phyloP scores from a whole-genome alignment of 2,888 invertebrate species.

The Sepioteuthis lessoniana region DNA sequence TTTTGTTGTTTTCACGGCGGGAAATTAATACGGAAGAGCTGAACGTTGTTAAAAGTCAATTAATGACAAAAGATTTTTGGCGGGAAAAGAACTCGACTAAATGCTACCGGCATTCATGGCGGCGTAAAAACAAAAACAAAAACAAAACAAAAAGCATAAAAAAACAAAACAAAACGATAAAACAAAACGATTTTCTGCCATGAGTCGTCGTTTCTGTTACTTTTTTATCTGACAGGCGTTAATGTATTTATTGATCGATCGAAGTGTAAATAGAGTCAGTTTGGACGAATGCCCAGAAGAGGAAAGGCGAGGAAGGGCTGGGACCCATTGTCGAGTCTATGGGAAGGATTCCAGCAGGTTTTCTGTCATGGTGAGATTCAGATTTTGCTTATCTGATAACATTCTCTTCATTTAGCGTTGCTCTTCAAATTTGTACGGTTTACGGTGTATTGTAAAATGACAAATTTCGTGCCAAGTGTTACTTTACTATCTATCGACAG shows the following conservation, averaged over 20 bases:
- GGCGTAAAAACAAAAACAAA: too few relatives aligned
- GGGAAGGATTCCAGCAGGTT: background rate
- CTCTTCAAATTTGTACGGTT: too few relatives aligned
- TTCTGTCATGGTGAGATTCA: background rate
- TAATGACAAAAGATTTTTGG: background rate
- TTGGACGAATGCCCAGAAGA: background rate
- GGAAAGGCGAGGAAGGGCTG: background rate
- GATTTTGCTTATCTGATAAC: background rate
- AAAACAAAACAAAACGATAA: too few relatives aligned
- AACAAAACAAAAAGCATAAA: too few relatives aligned
- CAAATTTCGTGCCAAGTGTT: too few relatives aligned
- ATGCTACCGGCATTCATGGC: background rate
- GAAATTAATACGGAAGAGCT: background rate
- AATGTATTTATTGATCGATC: slow-evolving; percentile 2
- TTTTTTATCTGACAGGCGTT: background rate
- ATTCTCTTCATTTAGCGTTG: too few relatives aligned
- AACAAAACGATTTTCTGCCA: background rate
- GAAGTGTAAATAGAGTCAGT: background rate
- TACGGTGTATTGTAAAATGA: too few relatives aligned
- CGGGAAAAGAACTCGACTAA: background rate
- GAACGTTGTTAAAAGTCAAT: background rate
- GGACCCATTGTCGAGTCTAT: background rate
- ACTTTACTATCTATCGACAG: too few relatives aligned
- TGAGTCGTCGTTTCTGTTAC: too few relatives aligned
- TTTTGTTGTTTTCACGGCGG: background rate